Base-by-base conservation (phyloP, 1,140 invertebrate species). In the Drosophila miranda region DNA sequence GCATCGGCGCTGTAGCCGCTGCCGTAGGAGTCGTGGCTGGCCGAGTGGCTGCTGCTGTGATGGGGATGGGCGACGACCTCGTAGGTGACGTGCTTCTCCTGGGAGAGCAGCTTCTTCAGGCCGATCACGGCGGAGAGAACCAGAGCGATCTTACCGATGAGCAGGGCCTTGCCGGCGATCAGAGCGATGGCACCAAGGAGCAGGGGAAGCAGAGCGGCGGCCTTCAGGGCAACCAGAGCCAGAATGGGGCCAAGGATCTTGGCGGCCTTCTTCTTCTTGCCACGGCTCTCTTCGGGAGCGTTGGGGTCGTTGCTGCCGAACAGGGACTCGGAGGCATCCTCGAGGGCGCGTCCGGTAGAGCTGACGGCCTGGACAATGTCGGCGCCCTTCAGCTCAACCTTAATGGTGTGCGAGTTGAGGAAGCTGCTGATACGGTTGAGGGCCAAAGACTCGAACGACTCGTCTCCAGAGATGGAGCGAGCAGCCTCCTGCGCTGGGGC, bases 31-130 rank as follows among this genome's bases (percentile, higher is more conserved):
- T 94, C 93, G 76, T 95, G 94, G 80, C 92, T 93, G 14, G 91
- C 83, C 13, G 92, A 91, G 82, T 94, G 93, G 76, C 93, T 94
- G 78, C 93, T 92, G 53, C 93, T 92, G 89, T 96, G 95, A 83
- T 96, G 95, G n/a, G 95, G 95, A 87, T 96, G 95, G 2, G 95
- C 93, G 0, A 96, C 95, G 5, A 96, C 95, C 78, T 96, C 96
- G 89, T 96, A 96, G 1, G 96, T 96, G 55, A 96, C 95, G 79
- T 96, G 95, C 89, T 96, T 96, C 90, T 95, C 94, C 89, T 94
- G 93, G 55, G 93, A 92, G 45, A 96, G 90, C 7, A 96, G 91
- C 87, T 96, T 96, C 93, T 96, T 96, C 90, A 96, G 90, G 1
- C 95, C 95, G 75, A 96, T 96, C 41, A 97, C 95, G 50, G 95